Base-by-base conservation (phyloP, 2,888 invertebrate species). In the Dexiosoma caninum region DNA sequence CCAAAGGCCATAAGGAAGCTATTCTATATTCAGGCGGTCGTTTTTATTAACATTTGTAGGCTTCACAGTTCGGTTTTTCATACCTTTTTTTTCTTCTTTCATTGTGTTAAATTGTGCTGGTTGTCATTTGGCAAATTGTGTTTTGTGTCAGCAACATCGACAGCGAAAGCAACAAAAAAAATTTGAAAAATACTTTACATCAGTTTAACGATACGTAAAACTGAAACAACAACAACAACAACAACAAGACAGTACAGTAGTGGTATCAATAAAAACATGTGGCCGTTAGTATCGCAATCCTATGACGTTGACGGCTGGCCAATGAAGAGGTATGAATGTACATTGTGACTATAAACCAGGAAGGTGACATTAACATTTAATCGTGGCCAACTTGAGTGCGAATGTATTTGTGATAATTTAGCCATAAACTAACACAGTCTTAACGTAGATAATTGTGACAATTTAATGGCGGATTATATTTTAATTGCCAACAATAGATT, bases 391-490 rank as follows among this genome's bases (percentile, higher is more conserved):
- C 30, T 81, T 72, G 67, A 72, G 67, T 77, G 72, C 42, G 57
- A 64, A 32, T 60, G 62, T 72, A 40, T 67, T 57, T 9, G 72
- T 72, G 77, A 69, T 77, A 81, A 77, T 81, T 77, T 72, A 69
- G 77, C 77, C 81, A 81, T 81, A 80, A 80, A 76, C 59, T 80
- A 76, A 60, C 71, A 76, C 75, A 80, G 71, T 60, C 75, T 80
- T 69, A 77, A 69, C 42, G 49, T 72, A n/a, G n/a, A n/a, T n/a
- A 72, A 81, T 81, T 81, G 77, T 77, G 67, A 81, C 72, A 81
- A 77, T 77, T 81, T 72, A 66, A 80, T 77, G 64, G 67, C 51
- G 72, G 72, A 77, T 72, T 81, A 72, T 42, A 59, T 67, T 57
- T 72, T 77, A 81, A 81, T 72, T 81, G 46, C 76, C 53, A 77